These are phyloP conservation scores for Lycia hirtaria DNA, from an alignment of 2,888 invertebrate species.

Conservation along the genomic window DNA sequence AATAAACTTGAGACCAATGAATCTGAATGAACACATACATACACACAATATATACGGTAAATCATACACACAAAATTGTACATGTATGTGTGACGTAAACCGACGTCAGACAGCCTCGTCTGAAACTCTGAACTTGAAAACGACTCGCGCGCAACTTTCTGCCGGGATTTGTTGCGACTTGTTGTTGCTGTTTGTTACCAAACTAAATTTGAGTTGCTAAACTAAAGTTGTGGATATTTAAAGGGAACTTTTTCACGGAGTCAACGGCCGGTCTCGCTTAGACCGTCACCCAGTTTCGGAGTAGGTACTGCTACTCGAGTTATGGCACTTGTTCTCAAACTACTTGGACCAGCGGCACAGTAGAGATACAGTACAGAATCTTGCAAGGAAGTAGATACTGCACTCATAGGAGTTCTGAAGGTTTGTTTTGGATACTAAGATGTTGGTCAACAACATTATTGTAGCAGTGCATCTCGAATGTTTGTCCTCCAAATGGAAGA, in stretches of 20 bases:
- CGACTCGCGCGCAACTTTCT: slow-evolving; percentile 83
- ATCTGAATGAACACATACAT: too few species aligned
- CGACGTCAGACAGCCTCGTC: slow-evolving; percentile 40
- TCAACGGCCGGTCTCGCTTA: slow-evolving; percentile 82
- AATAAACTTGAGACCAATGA: too few species aligned
- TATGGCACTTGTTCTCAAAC: slow-evolving; percentile 85
- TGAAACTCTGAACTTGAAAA: slow-evolving; percentile 74
- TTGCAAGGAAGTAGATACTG: not conserved
- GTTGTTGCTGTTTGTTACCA: slow-evolving; percentile 83
- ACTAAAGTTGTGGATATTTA: slow-evolving; percentile 85
- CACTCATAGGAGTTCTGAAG: too few species aligned
- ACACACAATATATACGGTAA: not conserved
- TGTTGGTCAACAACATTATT: too few species aligned
- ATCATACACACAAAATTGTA: not conserved
- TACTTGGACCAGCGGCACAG: slow-evolving; percentile 69
- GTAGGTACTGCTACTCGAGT: slow-evolving; percentile 72
- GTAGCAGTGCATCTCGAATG: too few species aligned
- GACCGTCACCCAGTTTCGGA: slow-evolving; percentile 85
- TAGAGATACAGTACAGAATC: slow-evolving; percentile 19
- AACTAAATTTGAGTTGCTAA: slow-evolving; percentile 85
- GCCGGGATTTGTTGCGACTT: slow-evolving; percentile 79
- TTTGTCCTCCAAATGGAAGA: too few species aligned
- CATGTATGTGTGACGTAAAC: slow-evolving; percentile 2
- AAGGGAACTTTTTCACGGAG: slow-evolving; percentile 85
- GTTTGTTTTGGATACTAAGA: too few species aligned